Percentiles rank a stretch among this genome's conserved stretches.
Evolutionary conservation across 2,888 invertebrate genomes (phyloP).

Genomic region (Cabera pusaria): DNA sequence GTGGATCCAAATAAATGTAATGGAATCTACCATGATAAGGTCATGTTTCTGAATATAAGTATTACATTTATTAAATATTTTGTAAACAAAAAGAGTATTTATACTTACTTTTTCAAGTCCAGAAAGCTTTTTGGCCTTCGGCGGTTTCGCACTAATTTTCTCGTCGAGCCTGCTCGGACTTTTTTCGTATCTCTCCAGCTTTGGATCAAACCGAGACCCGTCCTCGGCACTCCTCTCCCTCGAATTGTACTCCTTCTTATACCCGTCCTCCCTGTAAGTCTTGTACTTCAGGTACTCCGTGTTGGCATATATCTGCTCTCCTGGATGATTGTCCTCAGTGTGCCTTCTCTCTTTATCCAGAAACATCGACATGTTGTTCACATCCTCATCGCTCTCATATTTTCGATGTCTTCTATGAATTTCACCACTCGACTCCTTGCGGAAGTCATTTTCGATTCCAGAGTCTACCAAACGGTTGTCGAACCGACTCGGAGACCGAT

Average conservation of each 20-base stretch:
- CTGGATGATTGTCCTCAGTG: constrained; percentile 85
- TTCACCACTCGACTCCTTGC: constrained; percentile 87
- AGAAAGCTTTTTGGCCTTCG: constrained; percentile 87
- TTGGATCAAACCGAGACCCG: constrained; percentile 86
- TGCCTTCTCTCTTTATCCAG: constrained; percentile 89
- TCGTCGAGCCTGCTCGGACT: constrained; percentile 75
- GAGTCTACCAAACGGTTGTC: constrained; percentile 88
- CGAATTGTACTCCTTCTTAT: constrained; percentile 63
- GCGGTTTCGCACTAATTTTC: constrained; percentile 81
- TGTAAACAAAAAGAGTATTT: neutral
- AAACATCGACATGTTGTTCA: constrained; percentile 86
- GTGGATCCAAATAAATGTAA: no score
- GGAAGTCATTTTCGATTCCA: constrained; percentile 91
- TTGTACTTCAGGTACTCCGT: constrained; percentile 68
- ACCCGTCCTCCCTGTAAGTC: constrained; percentile 57
- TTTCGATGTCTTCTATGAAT: constrained; percentile 62
- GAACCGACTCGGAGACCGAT: constrained; percentile 69
- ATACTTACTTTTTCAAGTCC: constrained; percentile 87
- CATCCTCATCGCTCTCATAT: constrained; percentile 88
- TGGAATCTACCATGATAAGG: no score
- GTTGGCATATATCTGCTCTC: constrained; percentile 74
- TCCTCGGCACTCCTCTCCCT: constrained; percentile 85
- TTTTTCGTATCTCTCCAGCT: constrained; percentile 84
- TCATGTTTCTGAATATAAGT: no score
- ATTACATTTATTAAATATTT: no score